Percentiles rank a stretch among this genome's conserved stretches.
Evolutionary conservation across 2,797 vertebrate species (phyloP).

Genomic region (Calcarius lapponicus): DNA sequence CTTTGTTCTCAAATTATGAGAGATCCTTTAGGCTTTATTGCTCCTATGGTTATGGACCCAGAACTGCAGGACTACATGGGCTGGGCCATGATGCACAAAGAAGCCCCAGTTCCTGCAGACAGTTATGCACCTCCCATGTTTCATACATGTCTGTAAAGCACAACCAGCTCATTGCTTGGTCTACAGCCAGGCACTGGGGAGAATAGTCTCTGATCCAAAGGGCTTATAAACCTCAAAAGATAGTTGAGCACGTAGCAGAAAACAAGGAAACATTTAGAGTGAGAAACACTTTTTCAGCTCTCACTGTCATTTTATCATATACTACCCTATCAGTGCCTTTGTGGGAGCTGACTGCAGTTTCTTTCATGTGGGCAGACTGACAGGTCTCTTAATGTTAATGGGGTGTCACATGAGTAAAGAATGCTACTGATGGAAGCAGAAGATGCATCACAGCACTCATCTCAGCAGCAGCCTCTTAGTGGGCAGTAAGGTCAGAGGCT

Average conservation of each 20-base stretch:
- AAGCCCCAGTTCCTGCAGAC: not conserved
- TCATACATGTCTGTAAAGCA: not conserved
- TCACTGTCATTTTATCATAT: not conserved
- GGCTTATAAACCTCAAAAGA: not conserved
- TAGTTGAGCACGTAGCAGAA: not conserved
- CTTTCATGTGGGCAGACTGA: not conserved
- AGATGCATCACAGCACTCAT: not conserved
- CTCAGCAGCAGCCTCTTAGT: not conserved
- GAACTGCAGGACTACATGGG: not conserved
- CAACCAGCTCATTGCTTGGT: accelerated
- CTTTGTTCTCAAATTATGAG: not conserved
- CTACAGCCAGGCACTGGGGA: not conserved
- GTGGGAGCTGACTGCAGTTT: not conserved
- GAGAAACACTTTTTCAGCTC: not conserved
- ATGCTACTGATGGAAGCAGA: not conserved
- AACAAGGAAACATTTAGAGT: not conserved
- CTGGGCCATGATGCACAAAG: not conserved
- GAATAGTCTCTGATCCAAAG: not conserved
- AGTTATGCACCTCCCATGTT: not conserved
- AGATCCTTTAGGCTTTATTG: not conserved
- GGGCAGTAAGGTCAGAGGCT: not conserved
- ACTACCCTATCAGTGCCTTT: not conserved
- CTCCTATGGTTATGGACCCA: not conserved
- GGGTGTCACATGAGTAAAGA: not conserved
- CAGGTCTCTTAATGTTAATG: not conserved